A percentile compares a stretch with the other conserved stretches of the same genome.
These are phyloP conservation scores for Hemiscyllium ocellatum DNA, from an alignment of 2,113 vertebrate species.

Conservation along the genomic window DNA sequence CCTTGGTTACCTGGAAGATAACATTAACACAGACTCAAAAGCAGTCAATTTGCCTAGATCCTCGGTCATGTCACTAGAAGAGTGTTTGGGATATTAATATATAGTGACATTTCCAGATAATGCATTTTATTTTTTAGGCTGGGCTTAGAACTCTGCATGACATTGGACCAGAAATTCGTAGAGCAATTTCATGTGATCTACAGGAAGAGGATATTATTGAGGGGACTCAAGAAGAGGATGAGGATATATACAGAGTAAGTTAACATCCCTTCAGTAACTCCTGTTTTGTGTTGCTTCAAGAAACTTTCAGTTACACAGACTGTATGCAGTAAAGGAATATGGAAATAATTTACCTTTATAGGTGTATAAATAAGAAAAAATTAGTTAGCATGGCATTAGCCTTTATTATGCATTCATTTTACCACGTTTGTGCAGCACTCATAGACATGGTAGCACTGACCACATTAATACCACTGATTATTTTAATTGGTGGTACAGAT, in stretches of 20 bases:
- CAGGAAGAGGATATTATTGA: constrained; percentile 96
- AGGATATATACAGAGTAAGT: constrained; percentile 97
- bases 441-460: not conserved
- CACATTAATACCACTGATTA: not conserved
- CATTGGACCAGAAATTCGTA: constrained; percentile 98
- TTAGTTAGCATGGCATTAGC: not conserved
- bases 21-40: not conserved
- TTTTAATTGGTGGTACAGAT: not conserved
- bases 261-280: not conserved
- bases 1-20: not conserved
- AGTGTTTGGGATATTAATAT: not conserved
- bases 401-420: not conserved
- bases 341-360: not conserved
- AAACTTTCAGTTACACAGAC: constrained; percentile 38
- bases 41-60: not conserved
- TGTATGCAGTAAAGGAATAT: too few relatives aligned
- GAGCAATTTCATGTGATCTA: constrained; percentile 98
- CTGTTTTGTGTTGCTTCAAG: not conserved
- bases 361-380: not conserved
- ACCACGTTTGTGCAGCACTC: not conserved
- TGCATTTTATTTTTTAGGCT: constrained; percentile 71
- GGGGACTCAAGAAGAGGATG: constrained; percentile 88
- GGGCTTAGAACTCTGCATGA: constrained; percentile 98
- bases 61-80: not conserved
- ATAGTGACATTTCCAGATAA: constrained; percentile 8